Evolutionary conservation across 2,888 invertebrate species (phyloP).

Genomic region (Chalcosyrphus nemorum): DNA sequence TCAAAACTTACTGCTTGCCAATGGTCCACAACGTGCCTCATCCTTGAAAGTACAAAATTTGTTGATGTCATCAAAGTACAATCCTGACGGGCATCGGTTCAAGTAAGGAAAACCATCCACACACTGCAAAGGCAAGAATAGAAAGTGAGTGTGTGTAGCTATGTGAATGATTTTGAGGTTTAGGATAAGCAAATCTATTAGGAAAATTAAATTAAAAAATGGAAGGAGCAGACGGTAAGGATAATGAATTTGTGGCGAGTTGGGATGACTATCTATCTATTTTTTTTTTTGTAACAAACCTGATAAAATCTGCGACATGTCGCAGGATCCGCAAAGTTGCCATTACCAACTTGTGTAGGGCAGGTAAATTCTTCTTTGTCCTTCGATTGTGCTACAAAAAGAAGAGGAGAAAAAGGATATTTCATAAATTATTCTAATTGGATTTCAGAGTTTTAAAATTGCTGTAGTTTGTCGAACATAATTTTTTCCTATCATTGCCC

Average conservation of each 20-base stretch:
- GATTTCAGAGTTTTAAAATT: not conserved
- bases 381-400: constrained; percentile 77
- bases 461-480: too few relatives aligned
- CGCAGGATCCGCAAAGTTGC: constrained; percentile 94
- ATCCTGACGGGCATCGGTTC: constrained; percentile 93
- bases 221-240: not conserved
- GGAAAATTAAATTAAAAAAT: constrained; percentile 48
- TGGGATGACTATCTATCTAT: too few relatives aligned
- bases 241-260: constrained; percentile 32
- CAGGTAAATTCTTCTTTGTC: constrained; percentile 87
- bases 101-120: constrained; percentile 94
- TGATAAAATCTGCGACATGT: constrained; percentile 95
- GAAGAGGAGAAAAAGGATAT: constrained; percentile 11
- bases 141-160: not conserved
- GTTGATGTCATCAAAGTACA: constrained; percentile 94
- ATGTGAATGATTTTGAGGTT: constrained; percentile 28
- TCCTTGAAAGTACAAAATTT: constrained; percentile 95
- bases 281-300: constrained; percentile 82
- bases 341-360: constrained; percentile 92
- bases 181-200: constrained; percentile 44
- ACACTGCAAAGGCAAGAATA: constrained; percentile 84
- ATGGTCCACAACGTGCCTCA: constrained; percentile 95
- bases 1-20: constrained; percentile 89
- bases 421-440: constrained; percentile 1
- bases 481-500: not conserved